Evolutionary conservation across 2,888 invertebrate genomes (phyloP).

Genomic region (Melipona bicolor): DNA sequence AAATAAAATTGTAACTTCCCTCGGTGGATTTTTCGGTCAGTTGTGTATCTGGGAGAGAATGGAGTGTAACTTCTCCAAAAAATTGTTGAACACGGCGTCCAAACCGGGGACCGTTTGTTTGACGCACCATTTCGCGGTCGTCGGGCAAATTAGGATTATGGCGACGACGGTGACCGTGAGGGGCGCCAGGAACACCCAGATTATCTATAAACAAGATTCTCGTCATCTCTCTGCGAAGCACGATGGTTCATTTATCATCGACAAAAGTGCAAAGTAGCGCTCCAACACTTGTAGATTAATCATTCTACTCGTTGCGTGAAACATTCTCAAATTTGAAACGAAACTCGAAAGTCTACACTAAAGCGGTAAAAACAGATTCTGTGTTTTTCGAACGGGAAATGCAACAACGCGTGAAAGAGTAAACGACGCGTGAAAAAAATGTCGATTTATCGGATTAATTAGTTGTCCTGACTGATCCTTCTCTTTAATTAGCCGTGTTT

Average conservation of each 20-base stretch:
- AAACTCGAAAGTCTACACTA: no score
- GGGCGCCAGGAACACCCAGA: slow-evolving; percentile 73
- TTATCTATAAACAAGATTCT: slow-evolving; percentile 61
- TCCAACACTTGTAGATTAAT: no score
- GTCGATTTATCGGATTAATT: not conserved
- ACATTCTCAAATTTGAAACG: no score
- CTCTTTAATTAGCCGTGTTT: no score
- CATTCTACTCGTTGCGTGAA: no score
- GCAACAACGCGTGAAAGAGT: not conserved
- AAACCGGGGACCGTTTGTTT: slow-evolving; percentile 35
- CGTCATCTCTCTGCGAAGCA: no score
- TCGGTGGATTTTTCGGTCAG: not conserved
- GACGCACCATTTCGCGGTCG: slow-evolving; percentile 74
- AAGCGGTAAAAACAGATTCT: no score
- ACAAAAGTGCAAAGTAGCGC: no score
- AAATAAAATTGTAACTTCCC: not conserved
- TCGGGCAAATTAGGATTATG: slow-evolving; percentile 75
- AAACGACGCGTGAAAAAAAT: not conserved
- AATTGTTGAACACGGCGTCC: not conserved
- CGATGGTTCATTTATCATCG: no score
- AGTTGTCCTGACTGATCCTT: not conserved
- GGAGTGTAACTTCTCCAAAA: slow-evolving; percentile 21
- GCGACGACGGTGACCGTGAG: slow-evolving; percentile 71
- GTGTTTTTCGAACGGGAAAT: not conserved
- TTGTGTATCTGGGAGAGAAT: not conserved